phyloP scores from a whole-genome alignment of 2,888 invertebrate species.

The Zele albiditarsus region DNA sequence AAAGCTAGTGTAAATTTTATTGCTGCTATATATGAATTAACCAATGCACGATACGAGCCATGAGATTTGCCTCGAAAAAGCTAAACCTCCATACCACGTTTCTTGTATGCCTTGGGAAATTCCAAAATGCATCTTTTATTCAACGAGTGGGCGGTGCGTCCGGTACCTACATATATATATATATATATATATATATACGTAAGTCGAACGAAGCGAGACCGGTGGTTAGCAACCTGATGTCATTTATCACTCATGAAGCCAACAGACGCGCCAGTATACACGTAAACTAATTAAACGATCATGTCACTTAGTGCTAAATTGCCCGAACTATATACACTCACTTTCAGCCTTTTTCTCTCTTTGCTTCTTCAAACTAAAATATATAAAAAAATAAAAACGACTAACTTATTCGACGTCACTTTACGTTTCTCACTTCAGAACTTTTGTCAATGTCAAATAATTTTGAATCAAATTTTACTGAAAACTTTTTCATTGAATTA shows the following conservation, averaged over 20 bases:
- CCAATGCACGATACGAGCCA: constrained; percentile 58
- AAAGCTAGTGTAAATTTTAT: constrained; percentile 17
- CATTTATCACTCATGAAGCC: constrained; percentile 28
- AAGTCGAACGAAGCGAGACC: constrained; percentile 6
- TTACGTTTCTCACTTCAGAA: no score
- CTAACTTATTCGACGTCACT: no score
- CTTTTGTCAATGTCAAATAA: no score
- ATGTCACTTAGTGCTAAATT: constrained; percentile 6
- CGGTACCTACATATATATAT: not conserved
- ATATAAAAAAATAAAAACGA: no score
- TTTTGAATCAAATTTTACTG: no score
- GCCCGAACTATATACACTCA: not conserved
- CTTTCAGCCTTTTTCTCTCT: not conserved
- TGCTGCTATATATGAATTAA: constrained; percentile 60
- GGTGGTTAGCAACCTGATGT: constrained; percentile 10
- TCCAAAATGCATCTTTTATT: constrained; percentile 42
- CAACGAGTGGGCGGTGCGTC: constrained; percentile 17
- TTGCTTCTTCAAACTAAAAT: not conserved
- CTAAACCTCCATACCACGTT: constrained; percentile 2
- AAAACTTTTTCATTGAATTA: no score
- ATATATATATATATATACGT: not conserved
- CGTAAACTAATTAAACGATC: constrained; percentile 19
- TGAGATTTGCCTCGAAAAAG: constrained; percentile 52
- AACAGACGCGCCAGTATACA: constrained; percentile 2
- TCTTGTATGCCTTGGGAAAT: constrained; percentile 32